Evolutionary conservation across 2,797 vertebrate genomes (phyloP).

Genomic region (Lates japonicus): DNA sequence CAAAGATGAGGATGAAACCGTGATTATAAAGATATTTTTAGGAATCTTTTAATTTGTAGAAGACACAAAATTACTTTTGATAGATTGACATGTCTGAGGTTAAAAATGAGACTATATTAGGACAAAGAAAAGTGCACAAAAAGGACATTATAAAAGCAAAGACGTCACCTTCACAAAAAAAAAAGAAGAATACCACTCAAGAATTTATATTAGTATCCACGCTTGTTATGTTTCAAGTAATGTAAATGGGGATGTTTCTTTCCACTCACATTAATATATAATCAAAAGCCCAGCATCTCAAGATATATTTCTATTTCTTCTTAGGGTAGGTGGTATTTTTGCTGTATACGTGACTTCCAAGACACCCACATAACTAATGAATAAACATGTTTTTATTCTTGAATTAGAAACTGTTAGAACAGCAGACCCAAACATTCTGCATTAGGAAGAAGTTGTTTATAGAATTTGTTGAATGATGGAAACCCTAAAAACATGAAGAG

Average conservation of each 20-base stretch:
- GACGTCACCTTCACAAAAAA: background rate
- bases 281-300: conserved; percentile 25
- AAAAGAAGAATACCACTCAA: background rate
- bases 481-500: background rate
- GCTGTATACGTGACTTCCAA: conserved; percentile 45
- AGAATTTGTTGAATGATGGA: no score
- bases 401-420: conserved; percentile 23
- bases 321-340: conserved; percentile 50
- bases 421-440: background rate
- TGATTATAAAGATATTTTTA: conserved; percentile 1
- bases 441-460: background rate
- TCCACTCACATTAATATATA: conserved; percentile 8
- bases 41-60: background rate
- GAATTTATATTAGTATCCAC: background rate
- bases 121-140: background rate
- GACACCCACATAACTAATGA: conserved; percentile 59
- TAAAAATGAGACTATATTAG: background rate
- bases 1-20: background rate
- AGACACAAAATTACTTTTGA: background rate
- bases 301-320: conserved; percentile 34
- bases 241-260: conserved; percentile 26
- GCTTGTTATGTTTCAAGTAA: conserved; percentile 1
- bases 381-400: conserved; percentile 43
- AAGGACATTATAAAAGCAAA: background rate
- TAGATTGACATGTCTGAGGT: background rate